Base-by-base conservation (phyloP, 2,113 vertebrate species). In the Pantherophis guttatus region DNA sequence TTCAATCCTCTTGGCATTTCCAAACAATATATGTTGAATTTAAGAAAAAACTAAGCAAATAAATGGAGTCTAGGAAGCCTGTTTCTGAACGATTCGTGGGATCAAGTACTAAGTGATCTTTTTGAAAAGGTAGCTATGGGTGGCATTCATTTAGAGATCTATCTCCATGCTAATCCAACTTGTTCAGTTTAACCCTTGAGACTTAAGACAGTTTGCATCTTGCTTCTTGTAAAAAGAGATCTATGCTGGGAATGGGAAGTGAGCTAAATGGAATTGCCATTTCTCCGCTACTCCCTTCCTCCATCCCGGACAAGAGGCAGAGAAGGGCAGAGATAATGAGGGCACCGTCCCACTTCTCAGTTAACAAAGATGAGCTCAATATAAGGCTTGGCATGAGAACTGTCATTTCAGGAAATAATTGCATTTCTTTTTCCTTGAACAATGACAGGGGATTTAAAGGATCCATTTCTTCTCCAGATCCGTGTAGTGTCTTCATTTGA, bases 271-370 rank as follows among this genome's bases (percentile, higher is more conserved):
- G 89, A 87, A 88, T 57, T 91, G 50, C 58, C 50, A 23, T 91
- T 54, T 59, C 81, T 55, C 57, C 7, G 12, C 5, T 19, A 39
- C 23, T 65, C 23, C 11, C 13, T 21, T 6, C 8, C 17, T 6
- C 10, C 50, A 48, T 26, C 1, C 23, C 2, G 1, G 19, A 15
- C 21, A 39, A 57, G 33, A 81, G n/a, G 50, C 91, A 88, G 33
- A 26, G 65, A 92, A 89, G 57, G 81, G 87, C 57, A 65, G n/a
- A 2, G 75, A 55, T 89, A 92, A 90, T 90, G 91, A 65, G n/a
- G 70, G 17, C 48, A 24, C 53, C 2, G 2, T 90, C 91, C 54
- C 50, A 48, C 24, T 90, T 92, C 91, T 89, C 5, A 8, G 21
- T 86, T 86, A 54, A 17, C 24, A n/a, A 65, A 65, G 87, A 48